A percentile compares a stretch with the other conserved stretches of the same genome.
Conservation (phyloP, 2,888 invertebrate genomes). For the Calameuta filiformis region DNA sequence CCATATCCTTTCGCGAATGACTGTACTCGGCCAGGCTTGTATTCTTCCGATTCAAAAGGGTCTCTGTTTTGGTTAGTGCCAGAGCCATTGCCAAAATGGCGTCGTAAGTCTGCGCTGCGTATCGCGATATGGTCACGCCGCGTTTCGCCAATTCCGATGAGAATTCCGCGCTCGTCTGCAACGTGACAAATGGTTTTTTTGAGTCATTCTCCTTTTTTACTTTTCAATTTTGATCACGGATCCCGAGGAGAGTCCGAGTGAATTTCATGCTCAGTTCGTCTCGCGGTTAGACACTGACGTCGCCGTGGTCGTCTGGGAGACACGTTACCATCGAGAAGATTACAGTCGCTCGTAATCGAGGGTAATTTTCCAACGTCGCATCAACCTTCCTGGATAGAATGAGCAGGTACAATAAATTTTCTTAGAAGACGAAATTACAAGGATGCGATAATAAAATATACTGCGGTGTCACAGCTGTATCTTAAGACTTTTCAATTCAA, state of each 20-base stretch:
- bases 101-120: conserved; percentile 87
- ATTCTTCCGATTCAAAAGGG: conserved; percentile 67
- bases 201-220: background rate
- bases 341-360: background rate
- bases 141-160: conserved; percentile 70
- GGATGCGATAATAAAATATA: background rate
- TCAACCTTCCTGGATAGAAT: background rate
- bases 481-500: no score
- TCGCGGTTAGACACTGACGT: background rate
- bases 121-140: conserved; percentile 72
- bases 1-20: conserved; percentile 80
- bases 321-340: background rate
- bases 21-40: conserved; percentile 74
- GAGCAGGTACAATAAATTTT: background rate
- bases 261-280: background rate
- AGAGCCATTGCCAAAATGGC: conserved; percentile 92
- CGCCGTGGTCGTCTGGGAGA: background rate
- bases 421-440: background rate
- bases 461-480: background rate
- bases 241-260: background rate
- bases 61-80: conserved; percentile 76
- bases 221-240: background rate
- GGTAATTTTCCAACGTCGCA: background rate
- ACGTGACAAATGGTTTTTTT: conserved; percentile 21
- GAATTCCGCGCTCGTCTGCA: conserved; percentile 76